phyloP scores from a whole-genome alignment of 2,113 vertebrate genomes.

The Naja naja region DNA sequence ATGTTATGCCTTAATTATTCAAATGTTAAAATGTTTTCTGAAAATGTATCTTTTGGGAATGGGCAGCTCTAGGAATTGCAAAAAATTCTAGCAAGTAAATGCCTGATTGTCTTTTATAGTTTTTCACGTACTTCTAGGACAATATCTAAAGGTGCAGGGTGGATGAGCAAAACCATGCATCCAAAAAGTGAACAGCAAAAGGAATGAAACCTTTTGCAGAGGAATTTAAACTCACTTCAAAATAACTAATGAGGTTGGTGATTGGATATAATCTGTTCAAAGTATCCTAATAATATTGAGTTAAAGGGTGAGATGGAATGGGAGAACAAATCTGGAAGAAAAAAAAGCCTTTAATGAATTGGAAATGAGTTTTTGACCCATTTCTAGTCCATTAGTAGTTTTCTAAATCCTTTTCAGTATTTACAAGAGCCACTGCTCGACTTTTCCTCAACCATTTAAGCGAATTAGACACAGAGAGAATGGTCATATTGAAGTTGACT shows the following conservation, averaged over 20 bases:
- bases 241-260: slow-evolving; percentile 37
- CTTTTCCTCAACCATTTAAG: slow-evolving; percentile 71
- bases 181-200: background rate
- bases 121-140: background rate
- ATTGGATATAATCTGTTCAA: slow-evolving; percentile 47
- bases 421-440: slow-evolving; percentile 61
- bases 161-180: background rate
- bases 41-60: slow-evolving; percentile 6
- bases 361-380: slow-evolving; percentile 74
- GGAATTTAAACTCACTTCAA: slow-evolving; percentile 23
- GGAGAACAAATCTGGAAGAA: slow-evolving; percentile 51
- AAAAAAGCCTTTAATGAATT: slow-evolving; percentile 71
- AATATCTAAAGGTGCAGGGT: background rate
- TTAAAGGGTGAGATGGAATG: slow-evolving; percentile 33
- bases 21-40: slow-evolving; percentile 16
- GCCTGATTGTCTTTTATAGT: background rate
- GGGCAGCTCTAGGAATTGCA: background rate
- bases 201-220: slow-evolving; percentile 6
- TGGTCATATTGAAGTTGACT: slow-evolving; percentile 59
- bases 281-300: slow-evolving; percentile 39
- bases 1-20: background rate
- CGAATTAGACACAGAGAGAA: slow-evolving; percentile 67
- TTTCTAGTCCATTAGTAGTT: slow-evolving; percentile 75
- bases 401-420: slow-evolving; percentile 69
- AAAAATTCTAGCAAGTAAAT: background rate